Evolutionary conservation across 2,113 vertebrate genomes (phyloP), one percentile per base, ranked within the genome.

Genomic region (Myiopsitta monachus): DNA sequence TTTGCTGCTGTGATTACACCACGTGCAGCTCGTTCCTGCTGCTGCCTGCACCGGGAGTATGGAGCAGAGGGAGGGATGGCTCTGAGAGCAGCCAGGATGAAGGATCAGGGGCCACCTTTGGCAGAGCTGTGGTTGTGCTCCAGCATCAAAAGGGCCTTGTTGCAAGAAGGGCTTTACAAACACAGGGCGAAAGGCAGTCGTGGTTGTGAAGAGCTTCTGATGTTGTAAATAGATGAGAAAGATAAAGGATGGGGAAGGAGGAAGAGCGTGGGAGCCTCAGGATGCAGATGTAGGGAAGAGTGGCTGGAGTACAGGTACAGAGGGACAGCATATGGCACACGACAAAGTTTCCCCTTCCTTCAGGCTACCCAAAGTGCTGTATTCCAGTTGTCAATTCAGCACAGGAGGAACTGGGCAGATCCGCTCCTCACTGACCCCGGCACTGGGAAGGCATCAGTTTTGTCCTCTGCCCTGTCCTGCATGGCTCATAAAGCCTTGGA

Each of bases 171-270:
- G 27, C 10, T 43, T 44, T 14, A 3, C 36, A 59, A 46, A 27
- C 13, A 1, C 36, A 8, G 31, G 22, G 55, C 6, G 2, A 39
- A 43, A n/a, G n/a, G n/a, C 18, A 23, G 43, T 1, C 0, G 1
- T 17, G 67, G 18, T 51, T 44, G 43, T 2, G 49, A 52, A 17
- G 24, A 64, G 72, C 44, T 55, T 9, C 30, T 72, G 74, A 17
- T 41, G 57, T 17, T 64, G 59, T 12, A 14, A 67, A 52, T 0
- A 82, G 81, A 54, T 16, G 54, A 74, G 61, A n/a, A 21, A 62
- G 18, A 44, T 17, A 11, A 51, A 69, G 18, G 51, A 24, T 30
- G 36, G 47, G 46, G 43, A 36, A 63, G 46, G 38, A 28, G 33
- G 39, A 51, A 41, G 33, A 46, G 16, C 4, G 43, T 9, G 41